Base-by-base conservation (phyloP, 1,140 invertebrate species). In the honey bee (Apis mellifera) region DNA sequence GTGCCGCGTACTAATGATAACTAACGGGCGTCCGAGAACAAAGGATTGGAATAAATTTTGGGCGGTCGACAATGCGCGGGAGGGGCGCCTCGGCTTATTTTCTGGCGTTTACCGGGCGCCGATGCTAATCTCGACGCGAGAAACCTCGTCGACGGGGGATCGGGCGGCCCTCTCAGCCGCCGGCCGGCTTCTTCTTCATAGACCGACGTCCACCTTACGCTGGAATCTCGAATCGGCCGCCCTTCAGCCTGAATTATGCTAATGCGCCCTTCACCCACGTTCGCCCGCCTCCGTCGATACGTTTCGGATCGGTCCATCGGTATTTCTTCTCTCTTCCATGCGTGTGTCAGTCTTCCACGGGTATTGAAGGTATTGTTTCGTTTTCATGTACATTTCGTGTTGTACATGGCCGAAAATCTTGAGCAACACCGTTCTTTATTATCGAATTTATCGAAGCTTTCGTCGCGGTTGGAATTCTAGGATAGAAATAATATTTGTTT, bases 171-270 rank as follows among this genome's bases (percentile, higher is more conserved):
- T 64, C n/a, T 69, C n/a, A 26, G 72, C 64, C 68, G 84, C 86
- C 82, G 78, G 70, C n/a, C n/a, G n/a, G n/a, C n/a, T n/a, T n/a
- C 50, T 78, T 54, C 72, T 88, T 79, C 86, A 68, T 82, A 85
- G 86, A 75, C 86, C 84, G 85, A 87, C 83, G 76, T 84, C 85
- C 66, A 78, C 71, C 78, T 81, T 80, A 76, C 85, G 78, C 65
- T 78, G 77, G 83, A 90, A 90, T 90, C 86, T 84, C 84, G 78
- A 69, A 78, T 42, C n/a, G n/a, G n/a, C n/a, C 66, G 82, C 66
- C 74, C 83, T 77, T 42, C 87, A 83, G 84, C 82, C 82, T 82
- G 89, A 90, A 90, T 92, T 91, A 91, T 91, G 86, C 90, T 91
- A 91, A 92, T 91, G 85, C n/a, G n/a, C n/a, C 84, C 83, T 82